Base-by-base conservation (phyloP, 1,140 invertebrate genomes). In the Bombus huntii region DNA sequence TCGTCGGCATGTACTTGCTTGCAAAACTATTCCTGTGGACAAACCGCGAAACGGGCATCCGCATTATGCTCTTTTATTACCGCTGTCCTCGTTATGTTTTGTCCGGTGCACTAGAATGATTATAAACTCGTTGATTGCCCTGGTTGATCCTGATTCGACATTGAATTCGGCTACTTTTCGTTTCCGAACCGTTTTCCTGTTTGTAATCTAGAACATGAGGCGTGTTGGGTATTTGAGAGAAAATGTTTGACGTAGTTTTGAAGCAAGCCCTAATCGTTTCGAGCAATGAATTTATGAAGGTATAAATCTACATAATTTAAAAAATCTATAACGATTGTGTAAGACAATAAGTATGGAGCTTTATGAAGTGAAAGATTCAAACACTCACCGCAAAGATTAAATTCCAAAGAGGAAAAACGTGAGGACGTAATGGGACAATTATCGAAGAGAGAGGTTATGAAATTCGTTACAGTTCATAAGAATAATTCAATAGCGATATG, bases 1-100 rank as follows among this genome's bases (percentile, higher is more conserved):
- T 68, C 81, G 76, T 77, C 44, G 81, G 8, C 62, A 37, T 47
- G 42, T 53, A 47, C 31, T 53, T 73, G 62, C n/a, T 44, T 28
- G 62, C 42, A 39, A 83, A 77, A 53, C 73, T 53, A 68, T 68
- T 44, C 22, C 81, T 10, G 3, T 70, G 81, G 28, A 70, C 34
- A 83, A 68, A 83, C 81, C 73, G 59, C 73, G 44, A 83, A 83
- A 70, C 62, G 22, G 9, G 34, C 34, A 57, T 68, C 59, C 72
- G 57, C 37, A 37, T 42, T 62, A 28, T 39, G 70, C 25, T 57
- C 81, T 44, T 83, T 68, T 77, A 68, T 77, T 83, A 59, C 15
- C n/a, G 31, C 1, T 76, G 44, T 57, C 31, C 42, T 8, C 15
- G 62, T 65, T 82, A 62, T 25, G 28, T 68, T n/a, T 39, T n/a